Base-by-base conservation (phyloP, 2,113 vertebrate genomes). In the Ammodytes marinus region DNA sequence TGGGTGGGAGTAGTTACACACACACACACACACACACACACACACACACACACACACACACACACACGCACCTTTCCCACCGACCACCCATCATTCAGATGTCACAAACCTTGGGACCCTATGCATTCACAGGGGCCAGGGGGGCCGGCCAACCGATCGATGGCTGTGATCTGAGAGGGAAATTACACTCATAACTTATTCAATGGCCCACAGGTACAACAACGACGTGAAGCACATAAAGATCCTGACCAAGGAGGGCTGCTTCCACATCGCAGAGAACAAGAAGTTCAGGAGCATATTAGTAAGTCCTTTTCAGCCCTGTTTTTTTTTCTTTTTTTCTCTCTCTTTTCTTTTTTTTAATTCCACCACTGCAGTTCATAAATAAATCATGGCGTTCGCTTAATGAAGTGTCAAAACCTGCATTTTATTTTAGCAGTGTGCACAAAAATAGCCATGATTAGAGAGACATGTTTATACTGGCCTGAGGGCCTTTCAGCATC, bases 141-240 rank as follows among this genome's bases (percentile, higher is more conserved):
- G 27, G 84, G 84, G 87, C 83, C 71, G 71, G 93, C 96, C 94
- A 88, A 27, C 93, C 94, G 95, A 97, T 97, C 96, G 96, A 99
- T 96, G 94, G 93, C 57, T 70, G 86, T 97, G 96, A 97, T 97
- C 96, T 97, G 89, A 77, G 90, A 88, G 82, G 95, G 95, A 96
- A 96, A 98, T 97, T 97, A 96, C 96, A 96, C 96, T 97, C 95
- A 96, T 96, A 96, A 96, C 95, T 96, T 97, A 96, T 96, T 96
- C 95, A 93, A 89, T 97, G 95, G 94, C 96, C 96, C 88, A 92
- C 96, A 99, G 98, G 97, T 99, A 97, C 94, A 99, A 98, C 96
- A 98, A 98, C 1, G 98, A 99, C 94, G 98, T 99, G 95, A 99
- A 99, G 91, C 98, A 99, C 96, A 99, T 99, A 95, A 99, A 97